Evolutionary conservation across 1,140 invertebrate species (phyloP).

Genomic region (Drosophila jambulina): DNA sequence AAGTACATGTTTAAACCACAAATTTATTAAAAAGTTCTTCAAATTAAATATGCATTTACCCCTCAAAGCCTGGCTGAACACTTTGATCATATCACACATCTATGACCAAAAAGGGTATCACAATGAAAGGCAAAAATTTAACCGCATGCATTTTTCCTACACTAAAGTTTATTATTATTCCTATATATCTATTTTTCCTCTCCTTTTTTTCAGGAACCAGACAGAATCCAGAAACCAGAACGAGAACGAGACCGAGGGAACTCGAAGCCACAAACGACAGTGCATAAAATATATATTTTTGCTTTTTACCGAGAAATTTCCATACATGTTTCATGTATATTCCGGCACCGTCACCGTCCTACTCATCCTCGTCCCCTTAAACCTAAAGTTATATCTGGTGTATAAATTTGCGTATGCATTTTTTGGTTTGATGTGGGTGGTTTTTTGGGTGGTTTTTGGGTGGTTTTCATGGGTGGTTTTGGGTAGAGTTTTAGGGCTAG

Average conservation of each 20-base stretch:
- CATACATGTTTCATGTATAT: conserved; percentile 65
- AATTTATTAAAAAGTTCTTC: conserved; percentile 1
- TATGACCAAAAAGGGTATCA: conserved; percentile 37
- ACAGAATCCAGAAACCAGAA: conserved; percentile 23
- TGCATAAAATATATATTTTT: conserved; percentile 78
- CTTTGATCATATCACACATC: conserved; percentile 24
- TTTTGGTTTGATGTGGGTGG: conserved; percentile 47
- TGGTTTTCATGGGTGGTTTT: conserved; percentile 7
- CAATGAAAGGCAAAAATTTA: conserved; percentile 44
- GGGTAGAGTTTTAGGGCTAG: conserved; percentile 16
- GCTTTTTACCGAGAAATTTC: conserved; percentile 71
- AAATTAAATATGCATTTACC: not conserved
- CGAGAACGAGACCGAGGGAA: conserved; percentile 29
- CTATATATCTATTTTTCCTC: conserved; percentile 24
- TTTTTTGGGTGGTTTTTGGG: conserved; percentile 19
- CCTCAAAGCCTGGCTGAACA: not conserved
- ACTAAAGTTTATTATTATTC: conserved; percentile 59
- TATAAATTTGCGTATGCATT: conserved; percentile 82
- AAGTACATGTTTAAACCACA: not conserved
- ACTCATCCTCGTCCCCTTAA: conserved; percentile 5
- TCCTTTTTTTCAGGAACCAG: not conserved
- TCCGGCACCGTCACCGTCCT: conserved; percentile 5
- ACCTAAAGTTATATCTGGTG: conserved; percentile 38
- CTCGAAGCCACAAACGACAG: conserved; percentile 70
- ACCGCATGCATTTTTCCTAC: conserved; percentile 57